Percentiles rank a stretch among this genome's conserved stretches.
Conservation (phyloP, 2,113 vertebrate species). For the Lophotis ruficrista region DNA sequence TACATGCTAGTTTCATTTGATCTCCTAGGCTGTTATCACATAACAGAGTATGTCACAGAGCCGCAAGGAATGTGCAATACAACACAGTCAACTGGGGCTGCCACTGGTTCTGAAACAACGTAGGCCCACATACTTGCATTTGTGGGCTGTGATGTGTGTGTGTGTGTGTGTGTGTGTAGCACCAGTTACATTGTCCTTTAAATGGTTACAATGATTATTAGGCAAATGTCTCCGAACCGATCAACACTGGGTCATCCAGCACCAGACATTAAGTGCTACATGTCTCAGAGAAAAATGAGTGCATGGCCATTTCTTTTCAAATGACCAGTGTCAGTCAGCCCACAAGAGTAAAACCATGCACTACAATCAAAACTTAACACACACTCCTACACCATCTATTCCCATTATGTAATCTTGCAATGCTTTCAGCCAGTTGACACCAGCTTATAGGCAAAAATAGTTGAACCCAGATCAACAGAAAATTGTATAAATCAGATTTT, state of each 20-base stretch:
- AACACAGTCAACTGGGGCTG: constrained; percentile 49
- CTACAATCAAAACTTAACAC: constrained; percentile 53
- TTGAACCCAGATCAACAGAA: constrained; percentile 72
- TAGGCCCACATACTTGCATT: constrained; percentile 19
- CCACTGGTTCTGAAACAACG: not conserved
- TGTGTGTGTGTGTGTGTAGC: constrained; percentile 58
- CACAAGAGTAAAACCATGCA: constrained; percentile 36
- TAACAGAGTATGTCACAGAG: constrained; percentile 10
- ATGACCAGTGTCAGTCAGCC: constrained; percentile 24
- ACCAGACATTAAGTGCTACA: constrained; percentile 54
- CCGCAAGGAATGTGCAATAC: constrained; percentile 59
- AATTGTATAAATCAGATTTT: constrained; percentile 76
- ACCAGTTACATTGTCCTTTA: constrained; percentile 74
- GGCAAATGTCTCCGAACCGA: constrained; percentile 34
- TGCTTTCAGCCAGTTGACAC: constrained; percentile 52
- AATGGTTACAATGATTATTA: constrained; percentile 43
- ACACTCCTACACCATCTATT: constrained; percentile 34
- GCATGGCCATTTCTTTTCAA: constrained; percentile 36
- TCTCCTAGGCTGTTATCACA: constrained; percentile 45
- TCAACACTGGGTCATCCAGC: constrained; percentile 41
- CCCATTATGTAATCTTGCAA: constrained; percentile 27
- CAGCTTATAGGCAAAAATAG: constrained; percentile 70
- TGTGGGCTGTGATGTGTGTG: constrained; percentile 21
- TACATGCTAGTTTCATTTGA: constrained; percentile 40
- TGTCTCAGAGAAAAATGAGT: constrained; percentile 44